Evolutionary conservation across 2,797 vertebrate genomes (phyloP).

Genomic region (Simalia tracyae): DNA sequence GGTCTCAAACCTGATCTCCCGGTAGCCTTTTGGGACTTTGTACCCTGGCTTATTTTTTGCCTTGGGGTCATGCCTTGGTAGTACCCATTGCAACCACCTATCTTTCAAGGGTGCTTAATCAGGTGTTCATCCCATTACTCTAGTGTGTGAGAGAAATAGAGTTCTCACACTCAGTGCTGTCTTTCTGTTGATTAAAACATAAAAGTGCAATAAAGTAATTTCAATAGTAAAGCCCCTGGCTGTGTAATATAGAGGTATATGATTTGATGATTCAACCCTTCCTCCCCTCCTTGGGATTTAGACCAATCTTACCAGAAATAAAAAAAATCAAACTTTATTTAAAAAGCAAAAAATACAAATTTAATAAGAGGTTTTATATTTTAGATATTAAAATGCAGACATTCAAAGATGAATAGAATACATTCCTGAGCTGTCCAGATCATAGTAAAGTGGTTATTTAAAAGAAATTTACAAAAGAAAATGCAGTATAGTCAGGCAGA

Average conservation of each 20-base stretch:
- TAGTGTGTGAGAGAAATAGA: not conserved
- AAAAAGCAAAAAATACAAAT: not conserved
- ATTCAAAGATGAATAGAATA: not conserved
- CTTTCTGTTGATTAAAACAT: not conserved
- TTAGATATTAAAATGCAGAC: not conserved
- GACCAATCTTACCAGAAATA: not conserved
- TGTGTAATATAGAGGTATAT: not conserved
- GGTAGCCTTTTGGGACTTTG: not conserved
- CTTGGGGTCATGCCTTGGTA: not conserved
- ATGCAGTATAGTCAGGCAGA: not conserved
- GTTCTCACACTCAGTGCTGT: not conserved
- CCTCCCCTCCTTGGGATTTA: not conserved
- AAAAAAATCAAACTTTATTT: not conserved
- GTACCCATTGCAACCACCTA: not conserved
- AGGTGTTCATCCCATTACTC: not conserved
- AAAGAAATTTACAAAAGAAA: not conserved
- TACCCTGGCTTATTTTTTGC: not conserved
- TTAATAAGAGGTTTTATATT: not conserved
- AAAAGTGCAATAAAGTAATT: not conserved
- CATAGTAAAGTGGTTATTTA: not conserved
- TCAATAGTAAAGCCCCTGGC: not conserved
- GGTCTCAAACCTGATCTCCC: not conserved
- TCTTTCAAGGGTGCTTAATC: not conserved
- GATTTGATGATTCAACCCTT: not conserved
- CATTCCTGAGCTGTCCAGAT: not conserved